Evolutionary conservation across 2,888 invertebrate genomes (phyloP).

Genomic region (Tenthredo amoena): DNA sequence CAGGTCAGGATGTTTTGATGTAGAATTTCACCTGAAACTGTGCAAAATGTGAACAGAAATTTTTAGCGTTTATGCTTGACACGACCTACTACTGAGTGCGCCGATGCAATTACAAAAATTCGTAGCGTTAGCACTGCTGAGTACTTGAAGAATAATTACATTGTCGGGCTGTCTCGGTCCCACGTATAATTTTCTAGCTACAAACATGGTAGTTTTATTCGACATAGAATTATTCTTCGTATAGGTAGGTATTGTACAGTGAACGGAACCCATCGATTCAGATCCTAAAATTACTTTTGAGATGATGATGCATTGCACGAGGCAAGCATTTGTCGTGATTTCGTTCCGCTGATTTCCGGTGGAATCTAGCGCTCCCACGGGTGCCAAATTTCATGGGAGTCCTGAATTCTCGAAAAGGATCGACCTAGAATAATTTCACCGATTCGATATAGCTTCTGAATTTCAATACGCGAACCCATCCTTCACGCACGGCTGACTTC

Average conservation of each 20-base stretch:
- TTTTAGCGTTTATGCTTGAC: background rate
- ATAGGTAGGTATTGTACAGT: background rate
- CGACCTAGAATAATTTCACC: slow-evolving; percentile 43
- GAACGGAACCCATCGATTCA: slow-evolving; percentile 1
- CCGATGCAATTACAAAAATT: background rate
- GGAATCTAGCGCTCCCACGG: slow-evolving; percentile 48
- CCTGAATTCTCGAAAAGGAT: slow-evolving; percentile 38
- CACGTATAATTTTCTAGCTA: background rate
- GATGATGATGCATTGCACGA: slow-evolving; percentile 40
- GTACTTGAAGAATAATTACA: background rate
- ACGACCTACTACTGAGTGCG: background rate
- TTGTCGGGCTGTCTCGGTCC: background rate
- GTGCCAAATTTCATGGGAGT: slow-evolving; percentile 52
- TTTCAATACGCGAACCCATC: slow-evolving; percentile 51
- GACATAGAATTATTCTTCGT: slow-evolving; percentile 4
- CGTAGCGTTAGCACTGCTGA: background rate
- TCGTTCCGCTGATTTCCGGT: slow-evolving; percentile 49
- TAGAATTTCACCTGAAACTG: background rate
- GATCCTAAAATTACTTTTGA: background rate
- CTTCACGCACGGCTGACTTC: slow-evolving; percentile 42
- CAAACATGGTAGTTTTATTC: slow-evolving; percentile 9
- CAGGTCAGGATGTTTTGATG: background rate
- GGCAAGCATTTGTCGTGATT: slow-evolving; percentile 48
- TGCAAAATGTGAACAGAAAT: background rate
- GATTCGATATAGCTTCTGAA: slow-evolving; percentile 53